A percentile compares a stretch with the other conserved stretches of the same genome.
phyloP scores from a whole-genome alignment of 2,113 vertebrate species.

The Sebastes fasciatus region DNA sequence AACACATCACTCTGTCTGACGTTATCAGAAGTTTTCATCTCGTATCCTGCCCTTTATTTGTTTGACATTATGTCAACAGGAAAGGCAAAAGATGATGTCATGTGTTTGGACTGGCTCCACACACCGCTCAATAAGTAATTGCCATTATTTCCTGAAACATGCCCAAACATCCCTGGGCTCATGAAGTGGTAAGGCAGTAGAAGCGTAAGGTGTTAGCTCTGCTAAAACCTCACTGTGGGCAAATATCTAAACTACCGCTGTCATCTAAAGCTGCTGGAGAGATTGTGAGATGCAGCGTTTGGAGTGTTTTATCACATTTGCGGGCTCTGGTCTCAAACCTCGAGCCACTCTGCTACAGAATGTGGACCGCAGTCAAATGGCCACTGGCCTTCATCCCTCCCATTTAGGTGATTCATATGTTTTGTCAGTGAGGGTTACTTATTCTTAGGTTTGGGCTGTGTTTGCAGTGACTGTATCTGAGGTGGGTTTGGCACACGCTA shows the following conservation, averaged over 20 bases:
- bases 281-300: conserved; percentile 15
- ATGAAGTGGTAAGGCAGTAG: conserved; percentile 19
- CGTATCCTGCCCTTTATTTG: conserved; percentile 50
- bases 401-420: conserved; percentile 58
- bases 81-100: conserved; percentile 73
- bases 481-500: conserved; percentile 31
- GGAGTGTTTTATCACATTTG: conserved; percentile 47
- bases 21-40: conserved; percentile 32
- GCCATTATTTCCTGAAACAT: conserved; percentile 63
- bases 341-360: conserved; percentile 28
- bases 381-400: conserved; percentile 17
- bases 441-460: conserved; percentile 45
- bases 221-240: conserved; percentile 1
- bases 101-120: conserved; percentile 55
- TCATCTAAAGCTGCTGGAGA: conserved; percentile 6
- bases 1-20: neutral
- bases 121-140: conserved; percentile 46
- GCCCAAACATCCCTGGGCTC: conserved; percentile 53
- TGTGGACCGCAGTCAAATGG: conserved; percentile 41
- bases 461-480: conserved; percentile 44
- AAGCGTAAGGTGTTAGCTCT: conserved; percentile 4
- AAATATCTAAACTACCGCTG: neutral
- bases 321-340: conserved; percentile 37
- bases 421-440: conserved; percentile 50
- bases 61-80: conserved; percentile 68